Conservation (phyloP, 2,888 invertebrate genomes). For the Eilema griseolum region DNA sequence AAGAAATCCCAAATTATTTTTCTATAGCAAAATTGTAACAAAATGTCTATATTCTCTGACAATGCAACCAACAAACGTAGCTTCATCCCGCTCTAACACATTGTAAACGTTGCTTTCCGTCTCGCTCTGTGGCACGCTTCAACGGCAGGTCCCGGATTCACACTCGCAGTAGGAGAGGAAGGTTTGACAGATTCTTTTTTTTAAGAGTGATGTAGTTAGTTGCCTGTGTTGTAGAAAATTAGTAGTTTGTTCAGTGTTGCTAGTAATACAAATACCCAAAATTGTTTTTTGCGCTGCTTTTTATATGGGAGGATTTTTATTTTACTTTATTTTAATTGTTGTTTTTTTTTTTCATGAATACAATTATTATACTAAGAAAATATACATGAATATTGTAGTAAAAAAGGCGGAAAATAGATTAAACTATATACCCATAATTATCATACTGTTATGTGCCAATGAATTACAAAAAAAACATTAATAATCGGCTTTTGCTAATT, state of each 20-base stretch:
- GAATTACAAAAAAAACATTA: background rate
- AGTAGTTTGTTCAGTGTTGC: slow-evolving; percentile 12
- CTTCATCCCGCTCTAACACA: slow-evolving; percentile 82
- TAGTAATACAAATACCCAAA: background rate
- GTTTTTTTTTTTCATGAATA: background rate
- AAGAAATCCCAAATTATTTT: no score
- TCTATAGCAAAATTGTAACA: background rate
- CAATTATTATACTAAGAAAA: background rate
- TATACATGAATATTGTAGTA: background rate
- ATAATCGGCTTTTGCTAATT: background rate
- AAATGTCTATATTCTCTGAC: slow-evolving; percentile 29
- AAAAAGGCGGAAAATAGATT: background rate
- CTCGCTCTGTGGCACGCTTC: slow-evolving; percentile 79
- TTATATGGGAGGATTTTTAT: background rate
- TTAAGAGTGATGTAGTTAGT: slow-evolving; percentile 59
- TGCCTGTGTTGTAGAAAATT: slow-evolving; percentile 44
- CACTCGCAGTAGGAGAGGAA: slow-evolving; percentile 84
- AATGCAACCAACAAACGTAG: slow-evolving; percentile 54
- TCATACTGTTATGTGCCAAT: background rate
- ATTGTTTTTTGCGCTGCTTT: background rate
- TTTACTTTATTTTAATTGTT: background rate
- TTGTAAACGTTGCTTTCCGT: slow-evolving; percentile 85
- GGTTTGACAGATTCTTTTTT: slow-evolving; percentile 75
- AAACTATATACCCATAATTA: background rate
- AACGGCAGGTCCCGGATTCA: slow-evolving; percentile 82